Conservation (phyloP, 2,797 vertebrate genomes). For the Eospalax fontanierii region DNA sequence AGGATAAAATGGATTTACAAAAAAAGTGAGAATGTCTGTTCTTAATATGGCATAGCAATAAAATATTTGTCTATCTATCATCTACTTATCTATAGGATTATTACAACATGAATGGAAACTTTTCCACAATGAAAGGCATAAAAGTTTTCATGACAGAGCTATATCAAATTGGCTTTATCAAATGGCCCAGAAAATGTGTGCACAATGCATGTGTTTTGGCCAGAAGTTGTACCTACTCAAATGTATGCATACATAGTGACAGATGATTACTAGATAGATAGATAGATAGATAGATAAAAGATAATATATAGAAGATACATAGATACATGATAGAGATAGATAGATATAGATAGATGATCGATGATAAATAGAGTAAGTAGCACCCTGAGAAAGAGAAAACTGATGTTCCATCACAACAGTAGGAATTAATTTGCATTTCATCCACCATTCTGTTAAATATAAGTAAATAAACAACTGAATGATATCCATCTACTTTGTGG, state of each 20-base stretch:
- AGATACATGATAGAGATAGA: not conserved
- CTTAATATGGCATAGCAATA: not conserved
- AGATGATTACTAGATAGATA: not conserved
- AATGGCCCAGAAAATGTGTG: not conserved
- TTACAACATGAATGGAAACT: not conserved
- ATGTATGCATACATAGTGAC: not conserved
- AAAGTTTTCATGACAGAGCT: not conserved
- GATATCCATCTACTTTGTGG: fast-evolving
- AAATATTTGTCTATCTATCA: not conserved
- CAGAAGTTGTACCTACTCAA: not conserved
- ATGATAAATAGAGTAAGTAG: not conserved
- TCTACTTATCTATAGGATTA: not conserved
- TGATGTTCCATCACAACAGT: not conserved
- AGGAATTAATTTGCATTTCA: not conserved
- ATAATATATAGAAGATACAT: too few species aligned
- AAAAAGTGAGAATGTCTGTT: not conserved
- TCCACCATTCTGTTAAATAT: not conserved
- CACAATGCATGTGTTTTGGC: not conserved
- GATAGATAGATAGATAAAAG: too few species aligned
- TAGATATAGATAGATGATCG: not conserved
- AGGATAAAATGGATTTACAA: not conserved
- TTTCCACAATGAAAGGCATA: not conserved
- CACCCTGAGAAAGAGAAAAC: not conserved
- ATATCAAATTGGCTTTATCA: not conserved
- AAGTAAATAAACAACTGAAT: fast-evolving